Evolutionary conservation across 64 coral and sea anemone species (phyloP), one percentile per base, ranked within the genome.

Genomic region (Montipora cactus): DNA sequence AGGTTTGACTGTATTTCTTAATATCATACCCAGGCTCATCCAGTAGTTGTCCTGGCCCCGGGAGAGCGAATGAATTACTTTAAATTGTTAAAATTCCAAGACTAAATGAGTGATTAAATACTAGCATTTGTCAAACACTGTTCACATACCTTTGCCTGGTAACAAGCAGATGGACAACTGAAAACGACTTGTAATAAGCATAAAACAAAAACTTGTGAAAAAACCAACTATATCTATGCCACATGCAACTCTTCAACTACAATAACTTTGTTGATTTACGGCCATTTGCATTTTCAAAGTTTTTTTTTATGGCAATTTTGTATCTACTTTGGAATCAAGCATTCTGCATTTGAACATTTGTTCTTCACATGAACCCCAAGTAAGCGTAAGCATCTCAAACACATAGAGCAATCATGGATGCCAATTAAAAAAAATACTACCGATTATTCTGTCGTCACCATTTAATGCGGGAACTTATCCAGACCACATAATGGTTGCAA

Each of bases 101-200:
- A 74, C 70, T 74, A 74, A 74, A 19, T 74, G 19, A 74, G 59
- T 64, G 59, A 64, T 64, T 64, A 64, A 12, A 74, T 74, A 74
- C 70, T 25, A 3, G 67, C 67, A 70, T 70, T 70, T 74, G 70
- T 28, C 19, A 57, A 64, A 74, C 70, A 25, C 70, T 28, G 70
- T 74, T 5, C 70, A 74, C 19, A 74, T 74, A 74, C 70, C 70
- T 74, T 74, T 74, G 9, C 70, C 3, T 28, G 70, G 70, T 4
- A 74, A 74, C 21, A 74, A 74, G 70, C 70, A 74, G 70, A 74
- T 74, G 70, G 25, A 74, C 19, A 74, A 74, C 70, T 74, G 70
- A 74, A 74, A 74, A 74, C 70, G 70, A 74, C 70, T 74, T 74
- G 70, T 74, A 74, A 74, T 7, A 22, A 74, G 70, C 70, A 74